Evolutionary conservation across 1,140 invertebrate species (phyloP).

Genomic region (Brachionus koreanus): DNA sequence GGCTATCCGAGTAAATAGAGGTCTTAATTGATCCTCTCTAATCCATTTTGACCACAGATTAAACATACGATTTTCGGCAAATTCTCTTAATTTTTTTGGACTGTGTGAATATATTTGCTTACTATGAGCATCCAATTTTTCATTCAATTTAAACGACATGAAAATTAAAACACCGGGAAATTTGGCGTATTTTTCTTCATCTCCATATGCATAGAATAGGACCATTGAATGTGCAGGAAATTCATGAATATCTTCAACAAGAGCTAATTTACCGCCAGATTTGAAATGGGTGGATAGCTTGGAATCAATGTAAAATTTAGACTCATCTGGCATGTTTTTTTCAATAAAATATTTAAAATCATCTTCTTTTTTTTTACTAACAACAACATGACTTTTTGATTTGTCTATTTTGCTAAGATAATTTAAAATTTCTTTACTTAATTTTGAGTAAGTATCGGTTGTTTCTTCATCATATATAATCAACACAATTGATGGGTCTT

Average conservation of each 20-base stretch:
- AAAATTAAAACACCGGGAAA: constrained; percentile 35
- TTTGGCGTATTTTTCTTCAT: constrained; percentile 3
- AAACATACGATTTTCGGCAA: constrained; percentile 25
- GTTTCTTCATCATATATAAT: background rate
- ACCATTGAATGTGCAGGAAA: constrained; percentile 20
- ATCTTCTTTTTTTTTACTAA: background rate
- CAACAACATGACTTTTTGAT: background rate
- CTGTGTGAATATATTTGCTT: background rate
- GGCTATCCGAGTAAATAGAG: constrained; percentile 28
- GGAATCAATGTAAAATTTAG: constrained; percentile 10
- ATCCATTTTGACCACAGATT: constrained; percentile 36
- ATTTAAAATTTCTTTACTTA: background rate
- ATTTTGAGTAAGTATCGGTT: background rate
- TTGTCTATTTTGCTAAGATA: background rate
- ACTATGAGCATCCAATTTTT: background rate
- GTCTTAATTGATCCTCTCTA: constrained; percentile 23
- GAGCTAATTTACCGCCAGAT: background rate
- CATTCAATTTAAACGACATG: background rate
- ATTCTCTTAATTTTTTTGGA: background rate
- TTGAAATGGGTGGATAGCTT: background rate
- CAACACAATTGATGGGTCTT: constrained; percentile 17
- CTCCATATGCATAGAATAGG: constrained; percentile 40
- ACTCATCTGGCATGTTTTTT: background rate
- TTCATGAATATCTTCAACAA: constrained; percentile 1
- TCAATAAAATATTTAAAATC: background rate